Conservation (phyloP, 2,113 vertebrate genomes). For the Gallinago undulata region DNA sequence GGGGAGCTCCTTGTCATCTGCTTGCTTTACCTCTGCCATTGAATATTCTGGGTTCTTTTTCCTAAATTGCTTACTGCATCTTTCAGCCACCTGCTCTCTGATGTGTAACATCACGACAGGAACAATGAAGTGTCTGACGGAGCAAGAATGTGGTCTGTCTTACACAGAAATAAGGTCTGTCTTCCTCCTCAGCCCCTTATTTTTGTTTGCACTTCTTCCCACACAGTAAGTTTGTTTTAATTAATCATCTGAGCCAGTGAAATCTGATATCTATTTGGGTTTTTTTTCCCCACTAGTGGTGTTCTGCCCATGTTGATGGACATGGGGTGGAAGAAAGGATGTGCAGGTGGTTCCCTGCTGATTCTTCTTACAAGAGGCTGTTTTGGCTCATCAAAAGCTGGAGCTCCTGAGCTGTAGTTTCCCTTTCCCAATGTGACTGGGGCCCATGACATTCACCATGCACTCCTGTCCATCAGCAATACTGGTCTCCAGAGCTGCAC, state of each 20-base stretch:
- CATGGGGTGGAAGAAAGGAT: neutral
- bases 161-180: neutral
- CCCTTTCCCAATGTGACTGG: neutral
- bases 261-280: neutral
- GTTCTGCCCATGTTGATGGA: neutral
- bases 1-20: neutral
- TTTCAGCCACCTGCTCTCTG: neutral
- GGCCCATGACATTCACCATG: neutral
- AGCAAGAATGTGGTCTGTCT: neutral
- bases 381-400: neutral
- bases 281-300: neutral
- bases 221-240: neutral
- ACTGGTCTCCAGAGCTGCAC: neutral
- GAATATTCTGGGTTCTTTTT: neutral
- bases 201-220: neutral
- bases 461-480: neutral
- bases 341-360: neutral
- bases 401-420: constrained; percentile 2
- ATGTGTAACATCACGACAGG: neutral
- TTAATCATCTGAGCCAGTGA: neutral
- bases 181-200: neutral
- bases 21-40: neutral
- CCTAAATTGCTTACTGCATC: neutral
- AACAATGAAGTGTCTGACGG: accelerated
- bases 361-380: constrained; percentile 16